Evolutionary conservation across 2,797 vertebrate genomes (phyloP).

Genomic region (Buceros bicornis): DNA sequence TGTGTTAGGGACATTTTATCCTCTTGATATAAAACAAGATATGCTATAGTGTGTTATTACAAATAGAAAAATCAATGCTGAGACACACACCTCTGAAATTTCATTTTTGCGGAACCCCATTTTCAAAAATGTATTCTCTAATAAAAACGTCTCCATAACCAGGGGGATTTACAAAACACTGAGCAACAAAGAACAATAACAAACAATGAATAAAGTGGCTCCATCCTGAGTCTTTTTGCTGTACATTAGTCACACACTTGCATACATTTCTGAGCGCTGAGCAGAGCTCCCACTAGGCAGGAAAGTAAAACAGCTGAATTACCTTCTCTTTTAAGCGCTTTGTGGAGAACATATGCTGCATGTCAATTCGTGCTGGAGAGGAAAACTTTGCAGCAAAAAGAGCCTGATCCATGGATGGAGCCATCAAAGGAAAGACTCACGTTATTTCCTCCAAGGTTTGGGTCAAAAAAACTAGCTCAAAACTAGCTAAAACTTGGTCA

Average conservation of each 20-base stretch:
- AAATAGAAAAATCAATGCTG: conserved; percentile 91
- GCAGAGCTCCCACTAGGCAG: conserved; percentile 20
- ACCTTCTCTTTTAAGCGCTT: conserved; percentile 54
- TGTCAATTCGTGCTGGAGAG: conserved; percentile 49
- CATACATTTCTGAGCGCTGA: conserved; percentile 59
- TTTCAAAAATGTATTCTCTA: conserved; percentile 82
- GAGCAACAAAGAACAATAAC: conserved; percentile 75
- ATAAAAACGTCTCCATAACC: conserved; percentile 83
- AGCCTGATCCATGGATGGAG: not conserved
- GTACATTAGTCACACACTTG: conserved; percentile 63
- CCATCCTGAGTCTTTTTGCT: conserved; percentile 64
- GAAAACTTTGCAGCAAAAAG: conserved; percentile 40
- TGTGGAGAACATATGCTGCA: conserved; percentile 24
- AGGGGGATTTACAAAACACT: conserved; percentile 81
- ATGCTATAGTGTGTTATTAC: conserved; percentile 83
- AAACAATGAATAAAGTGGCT: conserved; percentile 78
- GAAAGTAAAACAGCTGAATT: conserved; percentile 61
- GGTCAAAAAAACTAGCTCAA: not conserved
- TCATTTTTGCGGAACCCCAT: conserved; percentile 83
- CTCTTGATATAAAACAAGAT: conserved; percentile 87
- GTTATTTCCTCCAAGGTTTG: not conserved
- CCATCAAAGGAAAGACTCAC: not conserved
- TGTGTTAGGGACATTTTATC: conserved; percentile 88
- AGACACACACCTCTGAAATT: conserved; percentile 88
- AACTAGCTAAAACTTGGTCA: not conserved